Base-by-base conservation (phyloP, 2,113 vertebrate genomes). In the Turdus rufiventris region DNA sequence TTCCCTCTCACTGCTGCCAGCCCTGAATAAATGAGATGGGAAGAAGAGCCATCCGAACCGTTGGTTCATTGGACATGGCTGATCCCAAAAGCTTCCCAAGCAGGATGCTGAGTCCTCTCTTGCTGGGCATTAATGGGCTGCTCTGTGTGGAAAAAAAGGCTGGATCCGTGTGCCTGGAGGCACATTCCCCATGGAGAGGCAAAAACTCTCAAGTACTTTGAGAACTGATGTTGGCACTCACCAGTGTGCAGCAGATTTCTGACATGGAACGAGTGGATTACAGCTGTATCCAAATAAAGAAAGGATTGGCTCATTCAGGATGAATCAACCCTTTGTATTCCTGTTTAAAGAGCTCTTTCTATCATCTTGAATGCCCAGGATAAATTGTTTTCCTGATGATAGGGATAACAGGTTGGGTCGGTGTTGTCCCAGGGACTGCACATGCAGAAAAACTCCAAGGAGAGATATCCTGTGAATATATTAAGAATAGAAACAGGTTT, bases 261-360 rank as follows among this genome's bases (percentile, higher is more conserved):
- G n/a, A 38, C 25, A 8, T 2, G 25, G 63, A 91, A 87, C 1
- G 12, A 65, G 45, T 34, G 50, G 85, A 78, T 94, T 85, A 65
- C 61, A 70, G 61, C 50, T 89, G 50, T 62, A 38, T 77, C 62
- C 68, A 91, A 93, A 87, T 42, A 71, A 67, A 68, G 24, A 36
- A 45, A 85, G 70, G 43, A 47, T 34, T 60, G 81, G 66, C 36
- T 91, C 85, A 88, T 85, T 72, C 54, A 57, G 50, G 45, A 45
- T 57, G 61, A 79, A 76, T 65, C 31, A 60, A 12, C 40, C 34
- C 60, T 65, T 85, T 82, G 70, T 38, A 43, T 48, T 7, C 13
- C 31, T 21, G n/a, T 72, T 76, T 72, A 60, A 89, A 89, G 45
- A 70, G 26, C 84, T 85, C 33, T 45, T 85, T 43, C 73, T n/a